phyloP scores from a whole-genome alignment of 2,888 invertebrate species.

The Agrilus cyanescens region DNA sequence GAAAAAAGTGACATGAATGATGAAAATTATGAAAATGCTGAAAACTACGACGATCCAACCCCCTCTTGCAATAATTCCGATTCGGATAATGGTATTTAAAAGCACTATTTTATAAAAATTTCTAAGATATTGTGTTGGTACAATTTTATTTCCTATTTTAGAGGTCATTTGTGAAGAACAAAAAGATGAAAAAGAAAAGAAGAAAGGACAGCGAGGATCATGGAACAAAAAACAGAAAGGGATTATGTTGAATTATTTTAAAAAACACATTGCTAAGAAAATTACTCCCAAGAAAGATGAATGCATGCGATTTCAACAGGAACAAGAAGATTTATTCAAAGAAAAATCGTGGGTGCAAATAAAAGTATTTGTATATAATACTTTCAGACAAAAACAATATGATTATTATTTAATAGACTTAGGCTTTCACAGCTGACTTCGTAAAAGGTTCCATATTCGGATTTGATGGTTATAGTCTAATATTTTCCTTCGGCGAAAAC shows the following conservation, averaged over 20 bases:
- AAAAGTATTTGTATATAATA: slow-evolving; percentile 10
- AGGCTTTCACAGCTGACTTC: no score
- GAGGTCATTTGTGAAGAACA: background rate
- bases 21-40: no score
- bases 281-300: slow-evolving; percentile 10
- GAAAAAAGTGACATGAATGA: no score
- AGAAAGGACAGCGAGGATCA: slow-evolving; percentile 2
- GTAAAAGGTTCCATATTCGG: no score
- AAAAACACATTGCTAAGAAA: slow-evolving; percentile 9
- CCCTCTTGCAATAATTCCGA: no score
- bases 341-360: slow-evolving; percentile 10
- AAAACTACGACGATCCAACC: no score
- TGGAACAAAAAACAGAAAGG: slow-evolving; percentile 6
- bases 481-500: no score
- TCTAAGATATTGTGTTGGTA: no score
- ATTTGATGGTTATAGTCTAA: no score
- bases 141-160: no score
- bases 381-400: slow-evolving; percentile 1
- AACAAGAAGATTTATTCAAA: slow-evolving; percentile 6
- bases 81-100: no score
- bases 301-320: slow-evolving; percentile 4
- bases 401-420: background rate
- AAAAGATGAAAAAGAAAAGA: slow-evolving; percentile 1
- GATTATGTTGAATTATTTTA: slow-evolving; percentile 7
- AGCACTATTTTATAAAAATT: no score